These are phyloP conservation scores for Ceratotherium simum DNA, from an alignment of 2,113 vertebrate genomes.

Conservation along the genomic window DNA sequence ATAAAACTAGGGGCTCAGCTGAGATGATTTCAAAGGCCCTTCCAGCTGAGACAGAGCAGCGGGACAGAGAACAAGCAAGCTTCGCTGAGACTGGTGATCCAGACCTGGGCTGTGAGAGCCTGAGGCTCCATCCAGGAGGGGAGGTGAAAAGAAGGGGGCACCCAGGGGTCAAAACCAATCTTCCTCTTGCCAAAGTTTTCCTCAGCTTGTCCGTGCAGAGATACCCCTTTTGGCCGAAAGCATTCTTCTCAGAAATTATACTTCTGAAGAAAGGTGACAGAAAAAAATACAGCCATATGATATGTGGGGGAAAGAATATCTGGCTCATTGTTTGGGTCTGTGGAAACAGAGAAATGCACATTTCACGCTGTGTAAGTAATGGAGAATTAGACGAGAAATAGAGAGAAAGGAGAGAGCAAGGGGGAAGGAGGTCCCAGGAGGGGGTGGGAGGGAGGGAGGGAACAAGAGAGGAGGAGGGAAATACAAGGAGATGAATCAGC, in stretches of 20 bases:
- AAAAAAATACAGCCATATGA: neutral
- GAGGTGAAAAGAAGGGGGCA: neutral
- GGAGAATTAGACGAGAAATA: neutral
- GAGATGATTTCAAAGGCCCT: neutral
- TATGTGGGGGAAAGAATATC: neutral
- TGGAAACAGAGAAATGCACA: neutral
- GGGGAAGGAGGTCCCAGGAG: neutral
- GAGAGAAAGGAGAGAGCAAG: neutral
- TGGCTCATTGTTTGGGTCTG: neutral
- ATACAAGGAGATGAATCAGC: neutral
- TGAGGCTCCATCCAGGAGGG: neutral
- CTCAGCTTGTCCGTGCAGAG: neutral
- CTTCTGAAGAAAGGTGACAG: neutral
- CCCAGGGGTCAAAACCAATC: neutral
- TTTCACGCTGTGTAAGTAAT: neutral
- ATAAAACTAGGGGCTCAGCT: neutral
- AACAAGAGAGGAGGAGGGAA: neutral
- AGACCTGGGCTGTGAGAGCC: neutral
- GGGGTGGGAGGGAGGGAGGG: accelerated
- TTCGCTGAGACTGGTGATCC: neutral
- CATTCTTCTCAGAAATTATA: neutral
- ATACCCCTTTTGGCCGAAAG: neutral
- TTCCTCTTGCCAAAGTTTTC: neutral
- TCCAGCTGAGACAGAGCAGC: neutral
- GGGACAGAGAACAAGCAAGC: neutral